phyloP scores from a whole-genome alignment of 2,888 invertebrate species.

The Drosophila aldrichi region DNA sequence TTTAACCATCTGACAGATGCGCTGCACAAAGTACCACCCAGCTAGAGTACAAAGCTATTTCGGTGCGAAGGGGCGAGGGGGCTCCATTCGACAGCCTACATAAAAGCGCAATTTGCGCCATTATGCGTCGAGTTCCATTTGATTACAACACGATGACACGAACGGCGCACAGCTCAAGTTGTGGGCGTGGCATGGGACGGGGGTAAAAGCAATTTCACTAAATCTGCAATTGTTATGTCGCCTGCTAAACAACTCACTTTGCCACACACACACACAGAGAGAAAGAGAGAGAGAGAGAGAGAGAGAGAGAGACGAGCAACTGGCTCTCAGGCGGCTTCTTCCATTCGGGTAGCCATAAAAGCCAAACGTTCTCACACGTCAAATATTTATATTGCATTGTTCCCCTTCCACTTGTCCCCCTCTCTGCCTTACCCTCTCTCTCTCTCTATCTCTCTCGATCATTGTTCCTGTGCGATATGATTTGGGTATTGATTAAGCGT shows the following conservation, averaged over 20 bases:
- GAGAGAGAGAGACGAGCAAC: neutral
- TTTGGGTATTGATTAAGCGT: slow-evolving; percentile 77
- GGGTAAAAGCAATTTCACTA: slow-evolving; percentile 76
- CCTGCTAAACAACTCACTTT: slow-evolving; percentile 76
- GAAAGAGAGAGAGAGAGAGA: no score
- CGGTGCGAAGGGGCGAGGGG: neutral
- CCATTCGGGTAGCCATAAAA: slow-evolving; percentile 54
- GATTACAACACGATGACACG: slow-evolving; percentile 73
- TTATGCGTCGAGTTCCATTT: slow-evolving; percentile 76
- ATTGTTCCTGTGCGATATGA: slow-evolving; percentile 51
- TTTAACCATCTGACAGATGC: slow-evolving; percentile 70
- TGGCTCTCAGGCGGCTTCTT: slow-evolving; percentile 14
- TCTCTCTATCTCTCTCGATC: slow-evolving; percentile 6
- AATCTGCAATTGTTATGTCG: slow-evolving; percentile 80
- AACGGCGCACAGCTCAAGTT: slow-evolving; percentile 17
- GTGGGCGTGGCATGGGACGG: slow-evolving; percentile 32
- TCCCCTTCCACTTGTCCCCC: neutral
- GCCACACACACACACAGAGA: slow-evolving; percentile 4
- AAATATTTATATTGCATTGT: slow-evolving; percentile 76
- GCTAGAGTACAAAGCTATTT: slow-evolving; percentile 12
- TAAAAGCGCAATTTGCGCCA: slow-evolving; percentile 79
- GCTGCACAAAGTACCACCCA: slow-evolving; percentile 35
- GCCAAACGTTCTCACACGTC: slow-evolving; percentile 77
- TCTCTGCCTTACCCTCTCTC: neutral
- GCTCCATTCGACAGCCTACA: slow-evolving; percentile 70